Base-by-base conservation (phyloP, 2,113 vertebrate genomes). In the Todiramphus chloris region DNA sequence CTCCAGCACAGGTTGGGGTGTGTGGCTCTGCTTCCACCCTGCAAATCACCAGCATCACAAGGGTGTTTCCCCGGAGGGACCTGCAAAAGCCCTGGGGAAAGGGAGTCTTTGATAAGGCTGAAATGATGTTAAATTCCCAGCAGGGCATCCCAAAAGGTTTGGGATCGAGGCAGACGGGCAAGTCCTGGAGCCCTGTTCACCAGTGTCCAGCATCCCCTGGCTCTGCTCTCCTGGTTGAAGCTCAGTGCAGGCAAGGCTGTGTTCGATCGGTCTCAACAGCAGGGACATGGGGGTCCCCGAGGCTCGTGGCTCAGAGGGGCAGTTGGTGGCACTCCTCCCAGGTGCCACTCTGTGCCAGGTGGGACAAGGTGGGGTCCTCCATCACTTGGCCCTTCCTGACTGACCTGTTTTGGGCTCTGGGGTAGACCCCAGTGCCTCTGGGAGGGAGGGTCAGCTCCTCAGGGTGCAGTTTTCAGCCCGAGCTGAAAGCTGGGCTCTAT, bases 231-330 rank as follows among this genome's bases (percentile, higher is more conserved):
- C 77, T 10, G 37, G 2, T 0, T 2, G 78, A 24, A 24, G 11
- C 39, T 44, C 39, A 1, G 33, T 1, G 43, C 2, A 0, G 10
- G 9, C 0, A 6, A 20, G 41, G 14, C 5, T 18, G 21, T 11
- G 35, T 13, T 68, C 33, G 60, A 0, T 13, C 0, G 0, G 2
- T 16, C 18, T 8, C 41, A 0, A 0, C n/a, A 62, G 9, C 20
- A 23, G 53, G n/a, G 51, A 28, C 9, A 16, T 0, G 3, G 5
- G 8, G 10, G 13, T 18, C 18, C 24, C 25, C 0, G 0, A 10
- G 39, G 55, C 17, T 19, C 12, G 18, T 5, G 1, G 2, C 13
- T 5, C 1, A 0, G 1, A 33, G 43, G 68, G 37, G 58, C 9
- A 10, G 31, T 5, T 55, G 30, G 37, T 27, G 25, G 4, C 4